Evolutionary conservation across 2,113 vertebrate genomes (phyloP).

Genomic region (Myrmecobius fasciatus): DNA sequence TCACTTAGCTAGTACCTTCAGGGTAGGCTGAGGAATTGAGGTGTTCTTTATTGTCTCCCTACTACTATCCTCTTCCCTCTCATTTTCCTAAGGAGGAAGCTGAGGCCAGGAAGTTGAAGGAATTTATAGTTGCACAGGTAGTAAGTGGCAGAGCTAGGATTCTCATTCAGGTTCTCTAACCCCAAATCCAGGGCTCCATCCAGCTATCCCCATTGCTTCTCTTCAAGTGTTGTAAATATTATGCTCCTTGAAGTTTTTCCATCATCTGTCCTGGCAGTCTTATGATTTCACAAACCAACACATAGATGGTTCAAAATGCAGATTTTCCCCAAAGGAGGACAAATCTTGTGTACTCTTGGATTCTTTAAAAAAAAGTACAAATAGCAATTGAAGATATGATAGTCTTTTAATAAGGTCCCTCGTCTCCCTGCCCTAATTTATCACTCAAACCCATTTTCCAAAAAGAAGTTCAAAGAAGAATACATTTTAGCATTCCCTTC

Average conservation of each 20-base stretch:
- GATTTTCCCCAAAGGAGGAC: conserved; percentile 43
- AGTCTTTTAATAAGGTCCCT: conserved; percentile 21
- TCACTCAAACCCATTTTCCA: conserved; percentile 43
- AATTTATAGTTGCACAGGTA: not conserved
- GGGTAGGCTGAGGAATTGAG: not conserved
- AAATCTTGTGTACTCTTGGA: conserved; percentile 19
- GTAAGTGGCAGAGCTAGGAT: not conserved
- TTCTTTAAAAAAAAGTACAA: conserved; percentile 34
- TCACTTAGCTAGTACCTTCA: not conserved
- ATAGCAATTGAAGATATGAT: conserved; percentile 32
- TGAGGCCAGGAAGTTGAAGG: not conserved
- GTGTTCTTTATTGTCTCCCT: not conserved
- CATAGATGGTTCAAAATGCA: conserved; percentile 37
- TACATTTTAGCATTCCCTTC: conserved; percentile 39
- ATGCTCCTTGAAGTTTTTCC: not conserved
- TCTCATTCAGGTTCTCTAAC: not conserved
- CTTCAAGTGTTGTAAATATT: not conserved
- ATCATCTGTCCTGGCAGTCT: conserved; percentile 35
- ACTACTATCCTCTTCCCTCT: not conserved
- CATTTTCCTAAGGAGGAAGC: not conserved
- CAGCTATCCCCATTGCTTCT: not conserved
- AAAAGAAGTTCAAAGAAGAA: conserved; percentile 29
- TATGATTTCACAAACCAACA: conserved; percentile 36
- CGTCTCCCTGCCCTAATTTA: not conserved
- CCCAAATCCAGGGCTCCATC: not conserved